Conservation (phyloP, 2,113 vertebrate genomes). For the Edolisoma coerulescens region DNA sequence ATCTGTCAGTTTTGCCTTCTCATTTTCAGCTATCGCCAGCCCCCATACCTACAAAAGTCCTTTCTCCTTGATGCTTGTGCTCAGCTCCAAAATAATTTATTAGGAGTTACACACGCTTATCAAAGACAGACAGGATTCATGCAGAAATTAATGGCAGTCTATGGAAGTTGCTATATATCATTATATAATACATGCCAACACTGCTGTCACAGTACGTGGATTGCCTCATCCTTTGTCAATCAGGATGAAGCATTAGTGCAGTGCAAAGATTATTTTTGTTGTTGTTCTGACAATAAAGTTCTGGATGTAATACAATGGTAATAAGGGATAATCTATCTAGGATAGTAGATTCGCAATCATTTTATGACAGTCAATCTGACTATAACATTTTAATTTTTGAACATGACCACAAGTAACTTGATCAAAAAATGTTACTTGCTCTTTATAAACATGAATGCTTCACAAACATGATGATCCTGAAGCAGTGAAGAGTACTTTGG, state of each 20-base stretch:
- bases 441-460: neutral
- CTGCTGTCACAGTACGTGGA: neutral
- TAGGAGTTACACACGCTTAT: constrained; percentile 21
- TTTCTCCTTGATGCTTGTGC: constrained; percentile 18
- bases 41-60: neutral
- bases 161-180: neutral
- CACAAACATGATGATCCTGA: neutral
- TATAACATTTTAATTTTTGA: neutral
- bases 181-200: neutral
- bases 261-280: neutral
- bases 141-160: constrained; percentile 12
- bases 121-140: constrained; percentile 23
- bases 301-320: neutral
- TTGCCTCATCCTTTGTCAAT: neutral
- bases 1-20: constrained; percentile 12
- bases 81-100: constrained; percentile 12
- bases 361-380: neutral
- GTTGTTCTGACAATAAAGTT: neutral
- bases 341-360: neutral
- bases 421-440: neutral
- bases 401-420: neutral
- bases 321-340: neutral
- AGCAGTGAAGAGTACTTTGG: neutral
- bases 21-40: constrained; percentile 20
- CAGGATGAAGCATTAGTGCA: neutral